Percentiles rank a stretch among this genome's conserved stretches.
These are phyloP conservation scores for Xiphophorus couchianus DNA, from an alignment of 2,113 vertebrate species.

Conservation along the genomic window DNA sequence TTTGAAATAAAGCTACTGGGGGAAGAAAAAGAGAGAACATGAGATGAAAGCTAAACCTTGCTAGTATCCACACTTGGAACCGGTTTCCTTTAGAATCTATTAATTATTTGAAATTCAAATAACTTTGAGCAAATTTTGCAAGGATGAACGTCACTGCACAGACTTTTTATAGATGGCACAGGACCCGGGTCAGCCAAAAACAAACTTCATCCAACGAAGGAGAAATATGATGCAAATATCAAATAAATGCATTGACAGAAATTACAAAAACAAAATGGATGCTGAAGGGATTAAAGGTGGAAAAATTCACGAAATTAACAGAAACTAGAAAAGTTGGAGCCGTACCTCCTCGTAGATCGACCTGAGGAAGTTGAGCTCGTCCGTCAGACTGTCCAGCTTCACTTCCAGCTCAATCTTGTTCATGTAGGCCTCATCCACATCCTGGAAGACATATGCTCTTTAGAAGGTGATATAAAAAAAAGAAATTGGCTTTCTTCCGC, in stretches of 20 bases:
- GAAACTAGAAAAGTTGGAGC: neutral
- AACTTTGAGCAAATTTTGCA: too few relatives aligned
- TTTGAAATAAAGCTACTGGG: too few relatives aligned
- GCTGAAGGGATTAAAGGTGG: neutral
- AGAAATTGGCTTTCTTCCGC: neutral
- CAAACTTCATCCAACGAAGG: neutral
- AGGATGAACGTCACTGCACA: neutral
- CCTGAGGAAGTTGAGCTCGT: slow-evolving; percentile 91
- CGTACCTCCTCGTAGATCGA: slow-evolving; percentile 90
- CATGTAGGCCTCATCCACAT: slow-evolving; percentile 93
- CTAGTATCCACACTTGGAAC: too few relatives aligned
- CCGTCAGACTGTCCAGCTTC: slow-evolving; percentile 89
- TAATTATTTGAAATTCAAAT: too few relatives aligned
- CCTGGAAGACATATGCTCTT: slow-evolving; percentile 71
- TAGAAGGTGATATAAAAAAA: neutral
- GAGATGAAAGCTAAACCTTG: too few relatives aligned
- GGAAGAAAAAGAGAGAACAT: too few relatives aligned
- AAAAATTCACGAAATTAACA: neutral
- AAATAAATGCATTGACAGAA: neutral
- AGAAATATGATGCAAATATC: slow-evolving; percentile 2
- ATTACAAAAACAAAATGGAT: slow-evolving; percentile 2
- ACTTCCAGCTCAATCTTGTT: slow-evolving; percentile 93
- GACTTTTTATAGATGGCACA: neutral
- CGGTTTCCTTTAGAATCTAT: too few relatives aligned
- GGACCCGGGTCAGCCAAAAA: slow-evolving; percentile 3